Evolutionary conservation across 2,888 invertebrate genomes (phyloP).

Genomic region (Agrotis segetum): DNA sequence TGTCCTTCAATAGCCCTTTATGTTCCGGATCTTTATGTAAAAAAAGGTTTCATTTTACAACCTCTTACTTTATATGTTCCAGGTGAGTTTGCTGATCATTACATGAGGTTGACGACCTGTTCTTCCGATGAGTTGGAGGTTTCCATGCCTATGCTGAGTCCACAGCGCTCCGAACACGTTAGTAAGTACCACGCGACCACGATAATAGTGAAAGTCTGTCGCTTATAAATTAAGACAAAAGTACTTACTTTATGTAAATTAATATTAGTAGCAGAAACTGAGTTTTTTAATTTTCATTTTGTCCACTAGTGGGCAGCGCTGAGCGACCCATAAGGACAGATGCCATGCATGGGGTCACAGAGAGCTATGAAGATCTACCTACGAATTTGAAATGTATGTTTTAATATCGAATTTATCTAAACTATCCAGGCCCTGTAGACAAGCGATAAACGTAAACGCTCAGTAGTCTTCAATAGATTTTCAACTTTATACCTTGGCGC

Average conservation of each 20-base stretch:
- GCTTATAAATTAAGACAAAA: too few relatives aligned
- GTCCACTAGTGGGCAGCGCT: not conserved
- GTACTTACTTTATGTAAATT: too few relatives aligned
- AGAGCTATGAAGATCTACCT: slow-evolving; percentile 75
- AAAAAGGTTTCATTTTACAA: too few relatives aligned
- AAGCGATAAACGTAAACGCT: too few relatives aligned
- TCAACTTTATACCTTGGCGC: too few relatives aligned
- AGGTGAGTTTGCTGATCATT: slow-evolving; percentile 73
- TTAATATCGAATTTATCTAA: not conserved
- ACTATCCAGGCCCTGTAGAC: too few relatives aligned
- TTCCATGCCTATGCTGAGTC: slow-evolving; percentile 41
- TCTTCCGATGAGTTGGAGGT: slow-evolving; percentile 73
- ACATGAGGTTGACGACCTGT: slow-evolving; percentile 70
- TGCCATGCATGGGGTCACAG: slow-evolving; percentile 67
- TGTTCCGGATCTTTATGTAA: too few relatives aligned
- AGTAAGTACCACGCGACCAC: slow-evolving; percentile 58
- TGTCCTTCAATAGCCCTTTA: too few relatives aligned
- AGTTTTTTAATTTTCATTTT: not conserved
- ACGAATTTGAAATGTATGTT: slow-evolving; percentile 29
- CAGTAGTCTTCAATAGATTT: too few relatives aligned
- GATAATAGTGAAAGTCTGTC: too few relatives aligned
- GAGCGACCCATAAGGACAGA: slow-evolving; percentile 24
- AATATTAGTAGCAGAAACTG: not conserved
- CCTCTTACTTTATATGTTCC: not conserved
- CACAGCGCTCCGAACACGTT: slow-evolving; percentile 59